Evolutionary conservation across 2,797 vertebrate genomes (phyloP), one percentile per base, ranked within the genome.

Genomic region (Xiphorhynchus erythropygius): DNA sequence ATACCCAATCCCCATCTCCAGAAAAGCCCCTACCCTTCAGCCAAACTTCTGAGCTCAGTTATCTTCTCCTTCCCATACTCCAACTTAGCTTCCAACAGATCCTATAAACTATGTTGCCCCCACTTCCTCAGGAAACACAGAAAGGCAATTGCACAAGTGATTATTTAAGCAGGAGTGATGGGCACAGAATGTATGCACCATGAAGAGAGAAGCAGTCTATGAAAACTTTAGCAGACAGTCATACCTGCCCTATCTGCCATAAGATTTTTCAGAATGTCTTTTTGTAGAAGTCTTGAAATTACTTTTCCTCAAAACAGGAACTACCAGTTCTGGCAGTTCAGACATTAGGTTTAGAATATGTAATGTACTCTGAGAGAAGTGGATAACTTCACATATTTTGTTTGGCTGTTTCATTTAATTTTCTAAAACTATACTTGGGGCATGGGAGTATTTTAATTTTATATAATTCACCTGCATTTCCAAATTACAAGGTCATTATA

Each of bases 231-330:
- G 69, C 46, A 57, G 23, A 28, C 30, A n/a, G 35, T 57, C 0
- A 1, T 67, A 84, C 37, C 41, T 37, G 21, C 27, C 21, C 32
- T 69, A 28, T 46, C 12, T 80, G 33, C 42, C 4, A 0, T 52
- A 39, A 83, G 55, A 47, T 44, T 85, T 93, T 85, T 71, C 81
- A 78, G 27, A 92, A 65, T 59, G 14, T 71, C 49, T 87, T 85
- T 65, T n/a, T n/a, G 33, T 5, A 83, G 27, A 80, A 84, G 46
- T 30, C 50, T 33, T 87, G 44, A 89, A 64, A 57, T 1, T 2
- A 49, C 42, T 49, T 75, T 74, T 67, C 64, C 39, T 85, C 57
- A 65, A 65, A 94, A 94, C 84, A 69, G 73, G 89, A 96, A 93
- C 82, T 86, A 89, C 78, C 82, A 85, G 87, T 94, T 89, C 65